Conservation (phyloP, 2,888 invertebrate species). For the Nomada hirtipes region DNA sequence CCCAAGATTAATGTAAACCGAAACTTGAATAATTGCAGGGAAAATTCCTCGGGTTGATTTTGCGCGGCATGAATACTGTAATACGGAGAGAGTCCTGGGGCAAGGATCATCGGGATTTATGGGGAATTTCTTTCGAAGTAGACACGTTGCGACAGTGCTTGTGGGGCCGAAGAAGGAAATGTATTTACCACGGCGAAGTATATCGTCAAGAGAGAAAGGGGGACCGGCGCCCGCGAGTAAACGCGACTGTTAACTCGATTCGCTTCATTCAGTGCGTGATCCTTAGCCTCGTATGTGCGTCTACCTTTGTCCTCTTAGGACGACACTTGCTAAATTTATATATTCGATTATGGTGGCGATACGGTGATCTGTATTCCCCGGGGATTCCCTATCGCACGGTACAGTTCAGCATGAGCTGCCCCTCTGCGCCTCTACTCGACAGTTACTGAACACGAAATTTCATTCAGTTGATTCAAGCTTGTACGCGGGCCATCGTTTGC, state of each 20-base stretch:
- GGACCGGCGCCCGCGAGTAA: slow-evolving; percentile 63
- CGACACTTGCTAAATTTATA: not conserved
- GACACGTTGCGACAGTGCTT: slow-evolving; percentile 42
- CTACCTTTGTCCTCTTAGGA: slow-evolving; percentile 30
- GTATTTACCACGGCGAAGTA: slow-evolving; percentile 66
- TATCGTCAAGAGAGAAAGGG: slow-evolving; percentile 81
- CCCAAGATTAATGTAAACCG: too few species aligned
- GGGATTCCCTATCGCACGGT: not conserved
- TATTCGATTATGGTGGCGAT: slow-evolving; percentile 5
- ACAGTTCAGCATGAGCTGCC: not conserved
- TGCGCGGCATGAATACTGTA: not conserved
- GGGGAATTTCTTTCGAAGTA: not conserved
- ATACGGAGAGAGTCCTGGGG: not conserved
- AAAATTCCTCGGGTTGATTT: too few species aligned
- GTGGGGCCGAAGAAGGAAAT: slow-evolving; percentile 60
- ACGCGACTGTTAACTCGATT: slow-evolving; percentile 66
- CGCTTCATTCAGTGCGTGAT: slow-evolving; percentile 82
- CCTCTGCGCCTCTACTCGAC: not conserved
- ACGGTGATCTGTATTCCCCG: not conserved
- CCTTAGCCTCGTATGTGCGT: slow-evolving; percentile 76
- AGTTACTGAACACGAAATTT: not conserved
- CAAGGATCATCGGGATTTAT: not conserved
- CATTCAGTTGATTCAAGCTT: not conserved
- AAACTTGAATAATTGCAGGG: not conserved
- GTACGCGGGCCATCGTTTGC: not conserved